Evolutionary conservation across 2,113 vertebrate genomes (phyloP).

Genomic region (Ammodytes marinus): DNA sequence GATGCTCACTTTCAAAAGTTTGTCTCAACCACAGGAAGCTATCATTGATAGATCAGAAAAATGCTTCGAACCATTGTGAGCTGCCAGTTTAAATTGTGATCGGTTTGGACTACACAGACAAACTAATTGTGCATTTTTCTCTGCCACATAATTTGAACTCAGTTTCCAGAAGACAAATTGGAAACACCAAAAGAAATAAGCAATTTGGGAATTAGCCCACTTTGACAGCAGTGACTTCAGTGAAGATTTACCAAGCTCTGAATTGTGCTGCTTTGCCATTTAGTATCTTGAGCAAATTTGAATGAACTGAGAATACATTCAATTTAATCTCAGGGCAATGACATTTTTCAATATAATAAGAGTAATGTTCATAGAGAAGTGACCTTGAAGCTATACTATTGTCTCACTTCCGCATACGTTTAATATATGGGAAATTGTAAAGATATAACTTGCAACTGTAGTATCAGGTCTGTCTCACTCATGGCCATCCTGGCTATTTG

Average conservation of each 20-base stretch:
- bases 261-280: conserved; percentile 24
- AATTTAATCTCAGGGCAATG: conserved; percentile 1
- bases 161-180: conserved; percentile 18
- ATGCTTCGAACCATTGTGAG: conserved; percentile 7
- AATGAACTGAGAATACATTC: conserved; percentile 5
- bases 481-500: conserved; percentile 71
- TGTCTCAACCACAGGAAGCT: conserved; percentile 15
- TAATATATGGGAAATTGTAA: conserved; percentile 40
- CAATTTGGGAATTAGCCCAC: conserved; percentile 24
- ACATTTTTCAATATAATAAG: conserved; percentile 12
- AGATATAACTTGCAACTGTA: conserved; percentile 61
- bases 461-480: conserved; percentile 61
- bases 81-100: neutral
- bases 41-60: conserved; percentile 29
- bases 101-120: conserved; percentile 6
- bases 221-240: conserved; percentile 36
- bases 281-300: conserved; percentile 20
- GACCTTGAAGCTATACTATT: conserved; percentile 22
- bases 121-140: conserved; percentile 1
- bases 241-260: conserved; percentile 13
- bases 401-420: conserved; percentile 6
- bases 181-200: conserved; percentile 28
- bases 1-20: conserved; percentile 26
- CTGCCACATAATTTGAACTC: neutral
- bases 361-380: conserved; percentile 4